Percentiles rank a stretch among this genome's conserved stretches.
These are phyloP conservation scores for Phyllotreta striolata DNA, from an alignment of 2,888 invertebrate genomes.

Conservation along the genomic window DNA sequence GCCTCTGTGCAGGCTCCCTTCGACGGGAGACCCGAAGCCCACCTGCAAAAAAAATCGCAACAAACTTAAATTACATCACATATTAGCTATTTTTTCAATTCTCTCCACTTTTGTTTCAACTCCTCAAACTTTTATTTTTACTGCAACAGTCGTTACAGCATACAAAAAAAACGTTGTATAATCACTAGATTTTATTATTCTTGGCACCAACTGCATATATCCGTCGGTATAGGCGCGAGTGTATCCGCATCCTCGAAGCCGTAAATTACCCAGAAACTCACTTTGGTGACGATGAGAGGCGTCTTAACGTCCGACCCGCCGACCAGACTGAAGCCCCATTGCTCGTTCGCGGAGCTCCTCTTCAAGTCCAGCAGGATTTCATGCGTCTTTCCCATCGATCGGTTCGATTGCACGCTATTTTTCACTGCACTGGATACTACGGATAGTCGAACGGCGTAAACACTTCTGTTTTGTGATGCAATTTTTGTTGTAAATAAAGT, in stretches of 20 bases:
- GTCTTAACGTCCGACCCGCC: slow-evolving; percentile 88
- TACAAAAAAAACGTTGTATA: not conserved
- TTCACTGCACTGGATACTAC: slow-evolving; percentile 40
- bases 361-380: slow-evolving; percentile 78
- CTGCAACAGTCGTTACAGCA: not conserved
- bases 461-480: slow-evolving; percentile 42
- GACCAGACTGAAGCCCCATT: slow-evolving; percentile 88
- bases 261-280: slow-evolving; percentile 62
- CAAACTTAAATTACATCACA: slow-evolving; percentile 14
- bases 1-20: slow-evolving; percentile 84
- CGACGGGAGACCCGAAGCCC: slow-evolving; percentile 84
- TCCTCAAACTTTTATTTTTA: no score
- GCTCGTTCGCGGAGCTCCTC: slow-evolving; percentile 74
- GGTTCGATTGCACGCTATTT: slow-evolving; percentile 31
- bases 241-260: no score
- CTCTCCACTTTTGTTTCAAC: no score
- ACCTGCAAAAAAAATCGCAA: slow-evolving; percentile 68
- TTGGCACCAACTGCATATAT: not conserved
- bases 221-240: not conserved
- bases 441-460: slow-evolving; percentile 35
- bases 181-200: no score
- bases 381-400: slow-evolving; percentile 71
- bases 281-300: slow-evolving; percentile 88
- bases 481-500: slow-evolving; percentile 44
- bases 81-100: no score